phyloP scores from a whole-genome alignment of 1,140 invertebrate species.

The Pseudomyrmex dendroicus region DNA sequence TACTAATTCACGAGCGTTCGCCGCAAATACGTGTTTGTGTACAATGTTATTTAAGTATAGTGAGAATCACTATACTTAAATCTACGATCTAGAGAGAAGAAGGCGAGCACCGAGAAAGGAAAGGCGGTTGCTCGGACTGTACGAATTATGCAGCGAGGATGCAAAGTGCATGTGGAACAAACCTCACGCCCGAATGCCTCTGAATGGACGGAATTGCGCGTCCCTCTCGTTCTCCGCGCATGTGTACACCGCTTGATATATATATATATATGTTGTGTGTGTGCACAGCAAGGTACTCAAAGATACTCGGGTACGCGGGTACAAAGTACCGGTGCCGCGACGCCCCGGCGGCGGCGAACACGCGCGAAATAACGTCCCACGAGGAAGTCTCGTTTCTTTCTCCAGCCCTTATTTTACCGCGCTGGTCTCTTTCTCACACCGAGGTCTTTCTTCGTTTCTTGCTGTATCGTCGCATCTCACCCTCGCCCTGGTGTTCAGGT shows the following conservation, averaged over 20 bases:
- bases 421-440: not conserved
- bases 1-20: not conserved
- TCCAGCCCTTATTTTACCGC: not conserved
- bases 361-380: slow-evolving; percentile 64
- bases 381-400: slow-evolving; percentile 60
- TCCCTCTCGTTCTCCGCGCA: slow-evolving; percentile 20
- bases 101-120: not conserved
- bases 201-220: slow-evolving; percentile 75
- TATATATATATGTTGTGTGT: not conserved
- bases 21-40: slow-evolving; percentile 22
- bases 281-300: slow-evolving; percentile 24
- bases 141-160: slow-evolving; percentile 78
- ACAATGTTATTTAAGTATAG: slow-evolving; percentile 43
- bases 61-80: not conserved
- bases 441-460: not conserved
- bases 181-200: slow-evolving; percentile 72
- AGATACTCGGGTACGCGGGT: slow-evolving; percentile 23
- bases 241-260: not conserved
- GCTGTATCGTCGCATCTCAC: slow-evolving; percentile 10
- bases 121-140: slow-evolving; percentile 59
- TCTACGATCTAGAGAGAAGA: slow-evolving; percentile 44
- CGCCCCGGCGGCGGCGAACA: slow-evolving; percentile 16
- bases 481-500: not conserved
- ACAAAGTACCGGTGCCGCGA: slow-evolving; percentile 28
- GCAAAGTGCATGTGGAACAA: slow-evolving; percentile 78